Conservation (phyloP, 2,888 invertebrate genomes). For the Lapara coniferarum region DNA sequence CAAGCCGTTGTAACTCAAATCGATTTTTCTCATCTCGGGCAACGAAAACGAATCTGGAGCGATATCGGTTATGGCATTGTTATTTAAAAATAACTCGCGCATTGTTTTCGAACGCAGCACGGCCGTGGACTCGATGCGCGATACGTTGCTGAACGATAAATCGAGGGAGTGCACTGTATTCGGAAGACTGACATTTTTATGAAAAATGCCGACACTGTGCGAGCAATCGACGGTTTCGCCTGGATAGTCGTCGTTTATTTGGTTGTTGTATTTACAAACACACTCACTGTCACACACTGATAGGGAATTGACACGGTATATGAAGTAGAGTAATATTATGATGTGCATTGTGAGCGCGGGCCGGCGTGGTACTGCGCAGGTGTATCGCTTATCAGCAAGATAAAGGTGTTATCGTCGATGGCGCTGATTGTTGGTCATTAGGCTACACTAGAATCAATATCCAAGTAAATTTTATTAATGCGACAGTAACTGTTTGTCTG, state of each 20-base stretch:
- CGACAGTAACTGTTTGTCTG: too few species aligned
- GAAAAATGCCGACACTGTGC: constrained; percentile 45
- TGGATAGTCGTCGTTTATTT: constrained; percentile 50
- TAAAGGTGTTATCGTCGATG: constrained; percentile 59
- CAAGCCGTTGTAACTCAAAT: constrained; percentile 70
- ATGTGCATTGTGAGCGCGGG: constrained; percentile 18
- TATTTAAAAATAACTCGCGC: constrained; percentile 55
- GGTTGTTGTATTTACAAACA: constrained; percentile 51
- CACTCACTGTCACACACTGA: constrained; percentile 62
- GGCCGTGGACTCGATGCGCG: constrained; percentile 45
- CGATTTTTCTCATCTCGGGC: constrained; percentile 62
- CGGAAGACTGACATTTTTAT: constrained; percentile 54
- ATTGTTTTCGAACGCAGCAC: constrained; percentile 58
- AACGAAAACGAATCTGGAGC: constrained; percentile 55
- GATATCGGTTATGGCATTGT: constrained; percentile 62
- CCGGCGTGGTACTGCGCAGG: constrained; percentile 30
- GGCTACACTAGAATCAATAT: constrained; percentile 39
- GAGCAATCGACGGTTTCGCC: constrained; percentile 65
- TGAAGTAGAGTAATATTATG: constrained; percentile 28
- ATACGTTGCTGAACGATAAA: constrained; percentile 65
- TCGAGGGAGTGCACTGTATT: constrained; percentile 56
- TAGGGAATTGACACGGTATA: constrained; percentile 48
- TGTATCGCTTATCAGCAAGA: constrained; percentile 38
- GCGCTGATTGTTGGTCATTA: constrained; percentile 66
- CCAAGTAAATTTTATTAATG: too few species aligned